Conservation (phyloP, 2,888 invertebrate genomes). For the Chrysina gloriosa region DNA sequence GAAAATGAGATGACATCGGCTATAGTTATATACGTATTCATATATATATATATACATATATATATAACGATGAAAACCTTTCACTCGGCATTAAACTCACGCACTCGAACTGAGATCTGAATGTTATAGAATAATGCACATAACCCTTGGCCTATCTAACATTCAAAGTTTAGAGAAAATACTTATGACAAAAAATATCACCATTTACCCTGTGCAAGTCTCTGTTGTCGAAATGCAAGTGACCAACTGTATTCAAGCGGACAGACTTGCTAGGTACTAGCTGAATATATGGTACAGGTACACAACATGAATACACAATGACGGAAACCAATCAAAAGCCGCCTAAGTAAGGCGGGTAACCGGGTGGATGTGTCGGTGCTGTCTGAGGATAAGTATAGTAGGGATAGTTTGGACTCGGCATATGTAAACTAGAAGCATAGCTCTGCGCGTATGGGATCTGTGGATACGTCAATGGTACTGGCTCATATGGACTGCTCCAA, state of each 20-base stretch:
- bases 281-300: conserved; percentile 68
- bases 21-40: too few species aligned
- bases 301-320: conserved; percentile 67
- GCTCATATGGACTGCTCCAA: conserved; percentile 63
- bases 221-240: conserved; percentile 67
- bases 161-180: conserved; percentile 67
- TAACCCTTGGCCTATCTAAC: conserved; percentile 67
- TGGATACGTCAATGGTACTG: conserved; percentile 64
- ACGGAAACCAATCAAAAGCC: conserved; percentile 66
- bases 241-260: conserved; percentile 66
- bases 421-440: conserved; percentile 71
- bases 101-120: conserved; percentile 52
- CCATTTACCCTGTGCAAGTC: conserved; percentile 69
- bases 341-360: conserved; percentile 64
- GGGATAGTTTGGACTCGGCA: conserved; percentile 78
- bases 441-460: conserved; percentile 62
- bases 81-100: conserved; percentile 47
- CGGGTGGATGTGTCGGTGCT: conserved; percentile 63
- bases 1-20: conserved; percentile 59
- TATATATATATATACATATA: too few species aligned
- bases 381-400: conserved; percentile 67
- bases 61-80: conserved; percentile 55
- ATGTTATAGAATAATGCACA: conserved; percentile 63
- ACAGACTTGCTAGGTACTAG: conserved; percentile 68
- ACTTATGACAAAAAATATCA: conserved; percentile 68